Evolutionary conservation across 2,797 vertebrate genomes (phyloP).

Genomic region (Psittacula derbiana): DNA sequence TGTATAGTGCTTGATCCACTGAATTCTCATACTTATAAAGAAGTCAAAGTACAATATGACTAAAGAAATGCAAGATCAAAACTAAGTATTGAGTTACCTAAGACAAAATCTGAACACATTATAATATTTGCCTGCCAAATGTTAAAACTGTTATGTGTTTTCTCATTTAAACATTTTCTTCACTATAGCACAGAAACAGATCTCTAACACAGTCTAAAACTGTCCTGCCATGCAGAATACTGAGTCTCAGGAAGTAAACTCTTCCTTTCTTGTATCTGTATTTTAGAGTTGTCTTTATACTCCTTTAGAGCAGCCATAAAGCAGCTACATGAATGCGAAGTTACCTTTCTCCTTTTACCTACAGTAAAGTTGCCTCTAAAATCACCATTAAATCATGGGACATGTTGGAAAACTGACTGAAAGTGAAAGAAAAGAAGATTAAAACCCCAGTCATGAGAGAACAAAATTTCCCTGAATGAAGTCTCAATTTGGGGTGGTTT

Average conservation of each 20-base stretch:
- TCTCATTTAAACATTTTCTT: neutral
- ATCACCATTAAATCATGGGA: neutral
- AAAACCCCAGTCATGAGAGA: neutral
- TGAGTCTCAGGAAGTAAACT: neutral
- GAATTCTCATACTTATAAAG: neutral
- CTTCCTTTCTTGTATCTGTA: neutral
- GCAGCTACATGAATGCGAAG: neutral
- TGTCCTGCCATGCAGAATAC: neutral
- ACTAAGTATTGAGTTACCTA: neutral
- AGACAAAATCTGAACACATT: neutral
- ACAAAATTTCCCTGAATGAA: neutral
- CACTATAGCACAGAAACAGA: neutral
- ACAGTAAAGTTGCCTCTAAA: neutral
- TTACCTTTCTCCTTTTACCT: neutral
- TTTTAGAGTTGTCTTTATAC: neutral
- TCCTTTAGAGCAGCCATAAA: neutral
- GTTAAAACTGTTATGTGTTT: neutral
- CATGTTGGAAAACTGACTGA: neutral
- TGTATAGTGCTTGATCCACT: neutral
- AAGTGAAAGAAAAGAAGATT: neutral
- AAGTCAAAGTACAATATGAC: neutral
- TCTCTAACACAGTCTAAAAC: neutral
- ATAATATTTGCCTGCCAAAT: neutral
- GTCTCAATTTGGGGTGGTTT: neutral
- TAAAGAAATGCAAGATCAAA: neutral